Conservation (phyloP, 1,140 invertebrate genomes). For the Schlechtendalia chinensis region DNA sequence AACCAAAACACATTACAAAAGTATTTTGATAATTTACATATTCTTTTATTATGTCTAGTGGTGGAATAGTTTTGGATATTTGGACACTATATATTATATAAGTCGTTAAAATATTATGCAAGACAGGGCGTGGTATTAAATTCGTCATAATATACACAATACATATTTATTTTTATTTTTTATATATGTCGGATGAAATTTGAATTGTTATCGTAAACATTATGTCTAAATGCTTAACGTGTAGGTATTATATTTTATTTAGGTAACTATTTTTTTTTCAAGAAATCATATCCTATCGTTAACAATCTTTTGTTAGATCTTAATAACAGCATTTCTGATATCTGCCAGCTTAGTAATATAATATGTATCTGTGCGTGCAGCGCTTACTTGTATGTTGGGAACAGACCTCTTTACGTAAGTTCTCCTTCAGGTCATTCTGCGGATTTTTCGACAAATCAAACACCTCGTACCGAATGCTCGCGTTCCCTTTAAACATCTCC, state of each 20-base stretch:
- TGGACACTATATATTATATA: not conserved
- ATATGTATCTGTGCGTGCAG: not conserved
- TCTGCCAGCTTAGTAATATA: not conserved
- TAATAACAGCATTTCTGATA: not conserved
- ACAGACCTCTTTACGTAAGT: slow-evolving; percentile 59
- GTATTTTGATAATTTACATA: not conserved
- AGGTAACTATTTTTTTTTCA: no score
- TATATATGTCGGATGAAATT: no score
- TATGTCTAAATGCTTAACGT: no score
- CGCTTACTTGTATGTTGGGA: slow-evolving; percentile 62
- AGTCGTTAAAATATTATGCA: not conserved
- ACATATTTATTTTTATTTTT: not conserved
- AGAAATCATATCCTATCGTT: not conserved
- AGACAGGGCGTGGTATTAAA: not conserved
- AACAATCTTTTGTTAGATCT: not conserved
- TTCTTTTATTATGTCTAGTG: not conserved
- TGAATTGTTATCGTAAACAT: no score
- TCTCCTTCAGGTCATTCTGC: slow-evolving; percentile 60
- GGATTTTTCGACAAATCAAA: slow-evolving; percentile 59
- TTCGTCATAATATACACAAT: not conserved
- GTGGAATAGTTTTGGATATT: not conserved
- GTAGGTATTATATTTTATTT: no score
- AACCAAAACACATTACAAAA: slow-evolving; percentile 8
- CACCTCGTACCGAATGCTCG: slow-evolving; percentile 59
- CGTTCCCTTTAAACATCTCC: slow-evolving; percentile 63